Evolutionary conservation across 2,888 invertebrate species (phyloP), one percentile per base, ranked within the genome.

Genomic region (Tillus elongatus): DNA sequence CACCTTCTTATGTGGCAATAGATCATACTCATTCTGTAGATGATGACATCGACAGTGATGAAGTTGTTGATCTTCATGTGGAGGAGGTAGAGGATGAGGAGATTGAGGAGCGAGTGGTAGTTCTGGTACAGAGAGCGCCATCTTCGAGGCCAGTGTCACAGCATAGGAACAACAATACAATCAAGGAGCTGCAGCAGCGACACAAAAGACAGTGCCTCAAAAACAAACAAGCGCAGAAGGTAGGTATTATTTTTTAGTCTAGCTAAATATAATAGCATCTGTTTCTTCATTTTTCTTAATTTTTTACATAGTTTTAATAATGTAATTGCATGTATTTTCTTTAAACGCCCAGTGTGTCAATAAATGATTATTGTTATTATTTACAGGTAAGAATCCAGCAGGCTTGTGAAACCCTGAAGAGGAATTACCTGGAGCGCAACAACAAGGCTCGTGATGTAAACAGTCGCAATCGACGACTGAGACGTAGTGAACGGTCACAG

Each of bases 371-470:
- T 12, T 16, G 24, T 43, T 38, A 30, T 43, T 29, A 35, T 29
- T 57, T 60, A 14, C 50, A 69, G 68, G 56, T 65, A 47, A 64
- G 66, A 53, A 56, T 63, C 46, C 61, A 64, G 45, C 62, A 62
- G 49, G 58, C 63, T 31, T 60, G 57, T 44, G 61, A 64, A 44
- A 49, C 56, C 34, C 50, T 67, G 46, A 63, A 64, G 42, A 63
- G 65, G 35, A 58, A 60, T 40, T 60, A 58, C 51, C 53, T 70
- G 49, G 63, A 66, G 46, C 67, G 70, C 51, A 63, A 56, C 51
- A 69, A 70, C 58, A 69, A 69, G 65, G 68, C 67, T 63, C 69
- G 68, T 62, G 69, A 70, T 61, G 65, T 66, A 50, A 66, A 67
- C 52, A 56, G 62, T 47, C 60, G 64, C 44, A 67, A 68, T 53